Evolutionary conservation across 2,888 invertebrate genomes (phyloP), one percentile per base, ranked within the genome.

Genomic region (Julus scandinavius): DNA sequence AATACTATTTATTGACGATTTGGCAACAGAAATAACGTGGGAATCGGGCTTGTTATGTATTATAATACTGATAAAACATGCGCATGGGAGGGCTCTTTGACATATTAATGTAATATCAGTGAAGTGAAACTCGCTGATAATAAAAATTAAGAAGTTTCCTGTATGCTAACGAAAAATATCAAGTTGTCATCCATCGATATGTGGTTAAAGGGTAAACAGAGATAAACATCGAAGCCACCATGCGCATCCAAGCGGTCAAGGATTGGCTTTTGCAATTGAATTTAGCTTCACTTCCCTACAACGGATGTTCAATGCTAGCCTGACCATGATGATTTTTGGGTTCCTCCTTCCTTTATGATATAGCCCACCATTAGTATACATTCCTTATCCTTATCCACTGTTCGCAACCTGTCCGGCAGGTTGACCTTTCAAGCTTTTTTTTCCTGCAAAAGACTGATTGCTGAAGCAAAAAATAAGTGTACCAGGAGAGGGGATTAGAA

Each of bases 181-280:
- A 72, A 72, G 72, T 72, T 72, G 29, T 72, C 72, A 29, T 72
- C 20, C 72, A 72, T 72, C 29, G 72, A 72, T 72, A 72, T 20
- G 6, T 72, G n/a, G 72, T n/a, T 72, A 72, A 72, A 72, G 72
- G 72, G 72, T 20, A 72, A 20, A 72, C 72, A 72, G 72, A 11
- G 72, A 15, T 63, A 63, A 63, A 63, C 63, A 63, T 6, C n/a
- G 63, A 72, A 72, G 9, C 72, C 72, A 29, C 29, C 72, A 72
- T 72, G 72, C 9, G 72, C 72, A 72, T 72, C 72, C 72, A 72
- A 72, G 72, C 29, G 72, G 9, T 29, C 20, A 29, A 72, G 29
- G 20, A 11, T 29, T 72, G 9, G 29, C 7, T 29, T 72, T 72
- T 72, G 20, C 72, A 29, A 20, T 72, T 29, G 6, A 7, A 29